A percentile compares a stretch with the other conserved stretches of the same genome.
Conservation (phyloP, 2,113 vertebrate genomes). For the Arvicanthis niloticus region DNA sequence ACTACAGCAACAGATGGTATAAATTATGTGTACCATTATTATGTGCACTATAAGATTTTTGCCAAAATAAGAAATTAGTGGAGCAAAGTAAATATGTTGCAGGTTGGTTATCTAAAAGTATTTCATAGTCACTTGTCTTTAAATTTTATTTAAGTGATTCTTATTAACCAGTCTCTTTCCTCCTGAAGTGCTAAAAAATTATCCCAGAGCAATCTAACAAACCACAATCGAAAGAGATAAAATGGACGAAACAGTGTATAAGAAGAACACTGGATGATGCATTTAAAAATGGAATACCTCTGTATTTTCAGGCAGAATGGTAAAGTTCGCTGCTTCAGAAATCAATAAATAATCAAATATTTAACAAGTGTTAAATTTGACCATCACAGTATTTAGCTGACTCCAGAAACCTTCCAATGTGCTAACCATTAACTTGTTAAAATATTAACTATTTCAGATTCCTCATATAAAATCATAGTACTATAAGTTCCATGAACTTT, state of each 20-base stretch:
- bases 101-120: not conserved
- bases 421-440: not conserved
- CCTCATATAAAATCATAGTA: not conserved
- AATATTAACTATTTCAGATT: not conserved
- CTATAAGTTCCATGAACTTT: not conserved
- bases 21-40: not conserved
- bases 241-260: not conserved
- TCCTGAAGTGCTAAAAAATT: not conserved
- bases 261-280: not conserved
- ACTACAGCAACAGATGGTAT: not conserved
- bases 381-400: not conserved
- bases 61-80: not conserved
- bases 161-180: not conserved
- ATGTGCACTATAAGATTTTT: not conserved
- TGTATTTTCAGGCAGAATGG: not conserved
- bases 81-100: not conserved
- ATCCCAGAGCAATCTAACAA: not conserved
- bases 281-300: not conserved
- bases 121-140: not conserved
- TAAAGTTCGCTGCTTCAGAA: not conserved
- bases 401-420: not conserved
- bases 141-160: not conserved
- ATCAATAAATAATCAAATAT: not conserved
- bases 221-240: not conserved
- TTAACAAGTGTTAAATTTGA: not conserved